Evolutionary conservation across 2,888 invertebrate genomes (phyloP).

Genomic region (Proisotoma minuta): DNA sequence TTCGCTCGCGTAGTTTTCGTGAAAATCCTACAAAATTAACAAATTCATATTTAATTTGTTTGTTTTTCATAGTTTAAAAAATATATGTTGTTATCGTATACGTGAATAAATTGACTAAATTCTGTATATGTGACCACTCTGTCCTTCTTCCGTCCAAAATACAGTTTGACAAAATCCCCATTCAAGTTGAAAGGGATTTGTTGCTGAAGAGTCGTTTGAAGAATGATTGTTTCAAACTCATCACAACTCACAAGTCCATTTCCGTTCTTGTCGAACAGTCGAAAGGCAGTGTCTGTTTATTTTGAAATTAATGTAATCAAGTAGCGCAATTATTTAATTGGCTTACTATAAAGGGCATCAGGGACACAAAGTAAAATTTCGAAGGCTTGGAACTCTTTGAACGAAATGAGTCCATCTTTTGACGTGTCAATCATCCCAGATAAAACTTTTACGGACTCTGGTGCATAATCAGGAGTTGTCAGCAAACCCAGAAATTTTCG

Average conservation of each 20-base stretch:
- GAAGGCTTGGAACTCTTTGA: conserved; percentile 59
- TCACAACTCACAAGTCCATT: conserved; percentile 57
- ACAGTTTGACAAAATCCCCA: conserved; percentile 57
- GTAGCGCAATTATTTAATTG: neutral
- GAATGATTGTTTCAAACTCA: conserved; percentile 55
- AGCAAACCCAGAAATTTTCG: conserved; percentile 55
- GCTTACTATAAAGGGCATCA: conserved; percentile 55
- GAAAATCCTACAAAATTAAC: conserved; percentile 54
- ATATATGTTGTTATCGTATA: too few species aligned
- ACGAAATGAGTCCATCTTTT: conserved; percentile 53
- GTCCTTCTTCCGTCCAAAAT: conserved; percentile 57
- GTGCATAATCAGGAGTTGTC: conserved; percentile 52
- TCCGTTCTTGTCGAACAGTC: conserved; percentile 58
- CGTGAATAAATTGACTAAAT: conserved; percentile 59
- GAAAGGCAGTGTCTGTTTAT: conserved; percentile 54
- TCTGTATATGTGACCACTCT: conserved; percentile 57
- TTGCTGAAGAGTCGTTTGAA: conserved; percentile 56
- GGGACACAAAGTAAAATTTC: conserved; percentile 58
- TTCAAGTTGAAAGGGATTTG: conserved; percentile 58
- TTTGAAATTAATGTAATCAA: neutral
- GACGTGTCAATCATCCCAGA: conserved; percentile 51
- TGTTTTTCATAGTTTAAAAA: neutral
- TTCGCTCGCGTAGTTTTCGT: conserved; percentile 59
- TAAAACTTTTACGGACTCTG: conserved; percentile 55
- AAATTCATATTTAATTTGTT: neutral